Base-by-base conservation (phyloP, 2,888 invertebrate species). In the Scaptomyza reducta region DNA sequence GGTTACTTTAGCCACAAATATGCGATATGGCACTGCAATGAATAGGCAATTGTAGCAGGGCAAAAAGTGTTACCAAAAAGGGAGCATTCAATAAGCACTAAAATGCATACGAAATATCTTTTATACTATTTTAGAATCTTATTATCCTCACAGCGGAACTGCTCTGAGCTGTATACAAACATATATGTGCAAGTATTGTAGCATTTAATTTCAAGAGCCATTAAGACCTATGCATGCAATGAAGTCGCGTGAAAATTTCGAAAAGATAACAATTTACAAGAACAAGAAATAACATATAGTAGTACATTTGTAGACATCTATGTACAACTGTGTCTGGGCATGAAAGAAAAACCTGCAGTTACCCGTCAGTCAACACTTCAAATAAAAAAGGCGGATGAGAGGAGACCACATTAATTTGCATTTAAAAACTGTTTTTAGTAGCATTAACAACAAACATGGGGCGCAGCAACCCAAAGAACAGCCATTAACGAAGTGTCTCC, bases 231-330 rank as follows among this genome's bases (percentile, higher is more conserved):
- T 83, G 84, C 87, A 88, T 77, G 88, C 86, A 87, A 87, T 87
- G 88, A 87, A 87, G 79, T 85, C 83, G 87, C 79, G 75, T 87
- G 79, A 85, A 87, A 82, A 87, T 87, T 87, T 87, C 80, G 82
- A 80, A 87, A 82, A 87, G 85, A 85, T 85, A 85, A 87, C 85
- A 87, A 85, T 84, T 86, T 80, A 87, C 78, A 80, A 83, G 75
- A 87, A 82, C 74, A 79, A 80, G 85, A 78, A 82, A 78, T 77
- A 82, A 81, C 18, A 47, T 29, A 16, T n/a, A 31, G 5, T 77
- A 77, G 70, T 66, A 60, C 31, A 58, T 31, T 2, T 31, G 56
- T 33, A 16, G 49, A 46, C 41, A 65, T 46, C 58, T 47, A 70
- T 50, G 50, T 2, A 38, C 50, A 38, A 40, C 40, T 50, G 22